Evolutionary conservation across 2,113 vertebrate genomes (phyloP), one percentile per base, ranked within the genome.

Genomic region (Pardalotus punctatus): DNA sequence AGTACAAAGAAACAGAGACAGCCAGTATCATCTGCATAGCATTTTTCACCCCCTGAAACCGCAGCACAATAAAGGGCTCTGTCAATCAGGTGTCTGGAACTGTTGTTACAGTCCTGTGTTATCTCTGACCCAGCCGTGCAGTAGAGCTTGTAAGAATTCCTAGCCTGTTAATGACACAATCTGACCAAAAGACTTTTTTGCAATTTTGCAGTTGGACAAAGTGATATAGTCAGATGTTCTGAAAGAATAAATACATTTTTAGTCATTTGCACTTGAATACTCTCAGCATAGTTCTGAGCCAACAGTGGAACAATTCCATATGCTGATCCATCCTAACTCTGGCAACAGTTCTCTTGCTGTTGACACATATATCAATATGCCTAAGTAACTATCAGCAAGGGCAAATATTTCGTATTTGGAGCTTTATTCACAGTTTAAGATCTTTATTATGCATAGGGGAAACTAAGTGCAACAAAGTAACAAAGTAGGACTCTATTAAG

Each of bases 11-110:
- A 74, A 4, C 35, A 86, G 25, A 88, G 79, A 38, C 45, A 66
- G 22, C 2, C 3, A 1, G 27, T 88, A 62, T 86, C 24, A 67
- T 56, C 56, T 73, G 10, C 0, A 0, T 20, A n/a, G 25, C 24
- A 53, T 81, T 72, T 89, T 70, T 90, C 42, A 24, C 4, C 2
- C 10, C 1, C n/a, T 54, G 62, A 82, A 93, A 95, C 80, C 58
- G 22, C 33, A 79, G 36, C 53, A 54, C 20, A 57, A 90, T 60
- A 69, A 94, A 83, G 14, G 28, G 8, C 43, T 77, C 74, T 90
- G 71, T 96, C 84, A 91, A 29, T 93, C 88, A 80, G 20, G 4
- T 79, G 36, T 61, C 71, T 84, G 54, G 28, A 82, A 64, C 38
- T 22, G 12, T 14, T 76, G 35, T 12, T 83, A 62, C 13, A 36